Evolutionary conservation across 1,140 invertebrate species (phyloP).

Genomic region (Solen grandis): DNA sequence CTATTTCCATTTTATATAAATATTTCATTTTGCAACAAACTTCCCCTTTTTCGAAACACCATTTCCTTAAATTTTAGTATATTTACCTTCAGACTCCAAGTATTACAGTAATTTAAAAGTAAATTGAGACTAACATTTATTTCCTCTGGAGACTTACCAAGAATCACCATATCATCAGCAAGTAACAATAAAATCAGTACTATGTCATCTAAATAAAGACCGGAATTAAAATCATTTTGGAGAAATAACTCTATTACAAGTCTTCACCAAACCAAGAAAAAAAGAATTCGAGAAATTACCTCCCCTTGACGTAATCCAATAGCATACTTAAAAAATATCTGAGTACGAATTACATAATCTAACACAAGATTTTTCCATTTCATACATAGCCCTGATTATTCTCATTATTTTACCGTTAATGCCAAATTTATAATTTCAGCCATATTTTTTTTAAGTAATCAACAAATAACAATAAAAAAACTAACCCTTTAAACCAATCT

Average conservation of each 20-base stretch:
- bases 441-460: conserved; percentile 8
- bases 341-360: neutral
- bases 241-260: neutral
- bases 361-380: neutral
- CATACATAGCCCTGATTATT: conserved; percentile 13
- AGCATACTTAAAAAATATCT: conserved; percentile 21
- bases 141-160: no score
- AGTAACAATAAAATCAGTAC: conserved; percentile 9
- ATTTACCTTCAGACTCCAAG: neutral
- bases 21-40: conserved; percentile 9
- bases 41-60: neutral
- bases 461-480: neutral
- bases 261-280: conserved; percentile 27
- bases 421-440: neutral
- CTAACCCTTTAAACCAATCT: no score
- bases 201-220: neutral
- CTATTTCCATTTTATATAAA: conserved; percentile 5
- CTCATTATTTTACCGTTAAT: neutral
- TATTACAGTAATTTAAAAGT: no score
- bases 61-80: neutral
- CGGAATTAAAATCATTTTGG: no score
- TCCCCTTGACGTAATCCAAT: no score
- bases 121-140: no score
- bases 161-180: conserved; percentile 17
- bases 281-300: conserved; percentile 19